Evolutionary conservation across 37 sponge, comb jelly and placozoan genomes (phyloP).

Genomic region (Aphrocallistes beatrix): DNA sequence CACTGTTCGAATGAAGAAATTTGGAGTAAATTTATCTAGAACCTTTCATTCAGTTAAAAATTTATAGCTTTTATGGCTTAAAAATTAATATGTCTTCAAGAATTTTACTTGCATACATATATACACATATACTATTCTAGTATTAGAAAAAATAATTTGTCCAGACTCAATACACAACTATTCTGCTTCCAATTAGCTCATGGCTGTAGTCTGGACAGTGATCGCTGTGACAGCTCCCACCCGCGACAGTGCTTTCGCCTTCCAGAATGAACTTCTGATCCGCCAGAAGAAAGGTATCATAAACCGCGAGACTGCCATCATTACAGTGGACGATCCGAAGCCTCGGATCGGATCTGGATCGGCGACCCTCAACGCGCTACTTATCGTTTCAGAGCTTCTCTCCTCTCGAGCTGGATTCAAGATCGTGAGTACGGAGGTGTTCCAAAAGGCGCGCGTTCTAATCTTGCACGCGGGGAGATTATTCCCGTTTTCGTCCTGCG

Average conservation of each 20-base stretch:
- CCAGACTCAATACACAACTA: too few relatives aligned
- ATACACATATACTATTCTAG: too few relatives aligned
- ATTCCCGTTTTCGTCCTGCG: constrained; percentile 58
- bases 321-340: constrained; percentile 69
- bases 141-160: too few relatives aligned
- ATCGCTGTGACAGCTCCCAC: constrained; percentile 2
- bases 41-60: too few relatives aligned
- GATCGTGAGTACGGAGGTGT: constrained; percentile 32
- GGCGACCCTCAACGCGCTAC: constrained; percentile 58
- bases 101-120: too few relatives aligned
- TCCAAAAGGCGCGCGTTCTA: constrained; percentile 39
- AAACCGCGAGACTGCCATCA: constrained; percentile 16
- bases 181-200: too few relatives aligned
- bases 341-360: constrained; percentile 68
- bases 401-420: constrained; percentile 36
- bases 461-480: constrained; percentile 50
- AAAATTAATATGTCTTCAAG: too few relatives aligned
- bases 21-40: too few relatives aligned
- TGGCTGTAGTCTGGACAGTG: background rate
- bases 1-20: too few relatives aligned
- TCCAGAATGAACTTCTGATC: constrained; percentile 38
- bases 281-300: constrained; percentile 45
- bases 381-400: constrained; percentile 50
- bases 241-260: background rate
- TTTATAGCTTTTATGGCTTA: too few relatives aligned